Base-by-base conservation (phyloP, 2,888 invertebrate species). In the Hermaeophaga mercurialis region DNA sequence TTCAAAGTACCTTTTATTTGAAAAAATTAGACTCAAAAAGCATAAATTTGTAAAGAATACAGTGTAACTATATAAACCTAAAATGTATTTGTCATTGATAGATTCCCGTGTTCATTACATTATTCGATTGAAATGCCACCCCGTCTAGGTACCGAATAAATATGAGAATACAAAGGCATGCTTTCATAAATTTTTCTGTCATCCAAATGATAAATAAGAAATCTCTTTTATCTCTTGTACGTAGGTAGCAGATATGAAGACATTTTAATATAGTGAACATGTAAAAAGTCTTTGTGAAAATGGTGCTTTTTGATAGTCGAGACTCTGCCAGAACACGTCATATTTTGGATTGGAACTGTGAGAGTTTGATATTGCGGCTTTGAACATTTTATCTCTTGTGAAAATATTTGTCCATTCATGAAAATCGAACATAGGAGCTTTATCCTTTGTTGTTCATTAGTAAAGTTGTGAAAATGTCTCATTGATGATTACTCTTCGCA, bases 181-280 rank as follows among this genome's bases (percentile, higher is more conserved):
- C 64, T 65, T 66, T 68, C 66, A 68, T 66, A 66, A 67, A 68
- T 67, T 67, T 67, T 68, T 66, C 65, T 56, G 66, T 64, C 68
- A 63, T 70, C 70, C 67, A 57, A 65, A 68, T 67, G 70, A 68
- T 70, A 70, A 70, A 70, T 68, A 70, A 67, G 70, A 68, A 68
- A 67, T 69, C 64, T 59, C 65, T 66, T 68, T 68, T 66, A 69
- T 68, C 65, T 67, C 53, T 44, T 54, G 47, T 58, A 58, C 63
- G 18, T 46, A 54, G 56, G 24, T 46, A 54, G 54, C 47, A 49
- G 44, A 47, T 58, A 55, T 41, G 56, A 45, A 47, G 64, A 55
- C 63, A 60, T 66, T 65, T 64, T 64, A 64, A 66, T 65, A 65
- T 62, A 64, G 60, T 60, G 58, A 55, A 54, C 46, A 49, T 45